phyloP scores from a whole-genome alignment of 2,113 vertebrate genomes.

The Cebidichthys violaceus region DNA sequence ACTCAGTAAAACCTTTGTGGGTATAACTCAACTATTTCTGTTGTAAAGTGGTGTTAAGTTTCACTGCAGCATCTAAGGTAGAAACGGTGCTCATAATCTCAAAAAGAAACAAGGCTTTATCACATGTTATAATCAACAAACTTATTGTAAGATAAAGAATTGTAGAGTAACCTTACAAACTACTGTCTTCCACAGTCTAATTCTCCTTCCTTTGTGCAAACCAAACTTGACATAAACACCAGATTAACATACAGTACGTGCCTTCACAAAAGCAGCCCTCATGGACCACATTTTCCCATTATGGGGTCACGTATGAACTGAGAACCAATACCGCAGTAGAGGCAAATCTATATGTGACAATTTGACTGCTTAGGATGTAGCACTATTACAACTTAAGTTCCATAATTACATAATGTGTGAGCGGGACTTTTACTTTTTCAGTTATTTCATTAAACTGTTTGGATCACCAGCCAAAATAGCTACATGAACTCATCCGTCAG shows the following conservation, averaged over 20 bases:
- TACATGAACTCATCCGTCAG: neutral
- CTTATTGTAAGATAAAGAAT: neutral
- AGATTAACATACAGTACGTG: neutral
- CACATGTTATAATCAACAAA: neutral
- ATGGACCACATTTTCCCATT: neutral
- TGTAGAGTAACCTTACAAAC: neutral
- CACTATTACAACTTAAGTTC: neutral
- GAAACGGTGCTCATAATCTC: too few species aligned
- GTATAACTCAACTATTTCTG: too few species aligned
- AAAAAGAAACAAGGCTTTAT: neutral
- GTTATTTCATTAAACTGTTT: neutral
- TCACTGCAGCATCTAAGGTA: too few species aligned
- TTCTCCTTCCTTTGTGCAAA: neutral
- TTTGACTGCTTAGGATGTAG: neutral
- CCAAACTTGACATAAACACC: neutral
- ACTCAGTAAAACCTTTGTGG: too few species aligned
- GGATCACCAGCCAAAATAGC: neutral
- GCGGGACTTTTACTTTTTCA: neutral
- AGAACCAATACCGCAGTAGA: neutral
- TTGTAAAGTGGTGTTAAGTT: too few species aligned
- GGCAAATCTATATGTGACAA: neutral
- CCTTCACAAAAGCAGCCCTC: neutral
- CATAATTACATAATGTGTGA: neutral
- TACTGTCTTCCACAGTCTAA: neutral
- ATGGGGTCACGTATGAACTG: neutral